Evolutionary conservation across 2,113 vertebrate genomes (phyloP).

Genomic region (Pterocles gutturalis): DNA sequence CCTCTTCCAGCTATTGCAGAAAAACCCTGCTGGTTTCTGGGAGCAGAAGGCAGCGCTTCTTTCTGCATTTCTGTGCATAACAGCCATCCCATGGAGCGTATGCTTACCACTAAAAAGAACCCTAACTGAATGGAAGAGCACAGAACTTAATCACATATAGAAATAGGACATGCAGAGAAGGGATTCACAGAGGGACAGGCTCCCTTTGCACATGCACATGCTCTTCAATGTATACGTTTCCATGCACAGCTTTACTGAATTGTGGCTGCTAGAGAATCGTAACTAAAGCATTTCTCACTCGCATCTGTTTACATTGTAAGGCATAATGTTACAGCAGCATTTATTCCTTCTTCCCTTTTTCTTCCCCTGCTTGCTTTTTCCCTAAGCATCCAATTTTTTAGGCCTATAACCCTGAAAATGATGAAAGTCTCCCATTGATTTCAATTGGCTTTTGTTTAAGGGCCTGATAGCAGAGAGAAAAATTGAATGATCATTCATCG

Average conservation of each 20-base stretch:
- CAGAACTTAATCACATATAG: conserved; percentile 44
- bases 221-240: neutral
- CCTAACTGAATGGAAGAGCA: neutral
- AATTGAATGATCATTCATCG: conserved; percentile 56
- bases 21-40: neutral
- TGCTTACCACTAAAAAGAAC: neutral
- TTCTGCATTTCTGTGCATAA: neutral
- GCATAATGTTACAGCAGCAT: conserved; percentile 22
- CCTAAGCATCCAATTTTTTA: conserved; percentile 39
- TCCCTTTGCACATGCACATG: neutral
- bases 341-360: conserved; percentile 21
- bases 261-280: conserved; percentile 13
- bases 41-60: neutral
- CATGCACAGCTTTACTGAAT: neutral
- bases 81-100: conserved; percentile 9
- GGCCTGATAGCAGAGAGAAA: conserved; percentile 48
- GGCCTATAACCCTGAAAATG: conserved; percentile 59
- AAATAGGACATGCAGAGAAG: conserved; percentile 15
- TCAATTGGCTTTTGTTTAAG: conserved; percentile 64
- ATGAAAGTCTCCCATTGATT: conserved; percentile 56
- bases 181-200: neutral
- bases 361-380: conserved; percentile 20
- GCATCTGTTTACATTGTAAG: conserved; percentile 33
- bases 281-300: conserved; percentile 50
- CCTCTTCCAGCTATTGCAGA: neutral